Percentiles rank a stretch among this genome's conserved stretches.
Conservation (phyloP, 2,888 invertebrate genomes). For the Cantharis lateralis region DNA sequence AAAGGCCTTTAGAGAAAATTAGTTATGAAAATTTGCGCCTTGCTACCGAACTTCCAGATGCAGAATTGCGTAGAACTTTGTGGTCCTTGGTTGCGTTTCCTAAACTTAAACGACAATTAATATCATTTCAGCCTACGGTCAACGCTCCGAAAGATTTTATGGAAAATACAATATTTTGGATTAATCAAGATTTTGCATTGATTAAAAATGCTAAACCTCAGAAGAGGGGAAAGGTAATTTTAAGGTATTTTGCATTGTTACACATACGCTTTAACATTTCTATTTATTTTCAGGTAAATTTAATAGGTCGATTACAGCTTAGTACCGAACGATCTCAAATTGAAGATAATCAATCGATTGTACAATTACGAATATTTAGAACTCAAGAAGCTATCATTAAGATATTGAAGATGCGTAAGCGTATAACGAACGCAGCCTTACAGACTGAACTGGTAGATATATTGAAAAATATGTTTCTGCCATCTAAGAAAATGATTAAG, state of each 20-base stretch:
- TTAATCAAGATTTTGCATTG: slow-evolving; percentile 95
- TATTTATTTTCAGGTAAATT: slow-evolving; percentile 67
- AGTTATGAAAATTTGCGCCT: slow-evolving; percentile 95
- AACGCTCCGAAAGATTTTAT: slow-evolving; percentile 91
- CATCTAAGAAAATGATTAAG: slow-evolving; percentile 99
- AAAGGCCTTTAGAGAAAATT: slow-evolving; percentile 88
- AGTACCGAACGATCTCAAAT: slow-evolving; percentile 94
- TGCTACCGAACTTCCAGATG: slow-evolving; percentile 95
- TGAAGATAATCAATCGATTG: slow-evolving; percentile 98
- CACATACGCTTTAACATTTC: neutral
- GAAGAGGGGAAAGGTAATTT: slow-evolving; percentile 80
- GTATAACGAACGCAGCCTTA: slow-evolving; percentile 89
- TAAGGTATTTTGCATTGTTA: neutral
- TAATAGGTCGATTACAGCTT: slow-evolving; percentile 93
- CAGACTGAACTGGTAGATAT: slow-evolving; percentile 98
- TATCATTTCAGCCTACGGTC: slow-evolving; percentile 80
- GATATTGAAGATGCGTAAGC: slow-evolving; percentile 97
- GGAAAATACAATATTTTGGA: slow-evolving; percentile 92
- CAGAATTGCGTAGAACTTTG: slow-evolving; percentile 90
- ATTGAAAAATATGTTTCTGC: slow-evolving; percentile 98
- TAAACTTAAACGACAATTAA: slow-evolving; percentile 90
- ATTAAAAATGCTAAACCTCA: slow-evolving; percentile 95
- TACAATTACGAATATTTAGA: slow-evolving; percentile 91
- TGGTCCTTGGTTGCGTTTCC: slow-evolving; percentile 97
- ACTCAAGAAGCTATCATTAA: slow-evolving; percentile 98